Base-by-base conservation (phyloP, 2,113 vertebrate genomes). In the Alaudala cheleensis region DNA sequence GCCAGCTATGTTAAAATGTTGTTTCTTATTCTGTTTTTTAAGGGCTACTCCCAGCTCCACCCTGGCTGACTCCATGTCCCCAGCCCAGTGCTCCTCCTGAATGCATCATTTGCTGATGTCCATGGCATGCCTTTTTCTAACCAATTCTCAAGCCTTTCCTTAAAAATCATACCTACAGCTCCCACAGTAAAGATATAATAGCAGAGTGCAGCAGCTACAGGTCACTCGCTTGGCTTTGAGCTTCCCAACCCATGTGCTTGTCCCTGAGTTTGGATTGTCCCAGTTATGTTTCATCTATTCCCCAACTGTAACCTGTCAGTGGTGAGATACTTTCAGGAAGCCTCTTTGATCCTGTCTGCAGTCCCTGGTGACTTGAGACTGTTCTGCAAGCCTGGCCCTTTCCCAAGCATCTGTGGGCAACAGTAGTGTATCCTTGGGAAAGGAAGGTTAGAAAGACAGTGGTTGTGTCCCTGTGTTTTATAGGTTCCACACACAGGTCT, bases 1-100 rank as follows among this genome's bases (percentile, higher is more conserved):
- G 64, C 70, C 93, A 79, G 58, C 73, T 85, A 4, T 1, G 2
- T 45, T 65, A 45, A 89, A 93, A 79, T 39, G 31, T 53, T 84
- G 39, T 71, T 93, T 70, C 79, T 95, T 79, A 39, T 1, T 81
- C 58, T 65, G 53, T 84, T 88, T 94, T 91, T 57, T 47, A 78
- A 81, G 40, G 76, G n/a, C 85, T 86, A 71, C 86, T 93, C 92
- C 90, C 94, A 94, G 33, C 88, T 88, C 92, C 91, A 80, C 91
- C 87, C 92, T 82, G 58, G 33, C 85, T 90, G 82, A 86, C 56
- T 90, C 74, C 11, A 5, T 28, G 50, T 42, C 22, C 40, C 45
- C 51, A 91, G 67, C 34, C 62, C 58, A 62, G 62, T 58, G 71
- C 66, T 88, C 85, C 71, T 82, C 58, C 50, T 74, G 34, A 28